Evolutionary conservation across 2,888 invertebrate genomes (phyloP), one percentile per base, ranked within the genome.

Genomic region (Chesias legatella): DNA sequence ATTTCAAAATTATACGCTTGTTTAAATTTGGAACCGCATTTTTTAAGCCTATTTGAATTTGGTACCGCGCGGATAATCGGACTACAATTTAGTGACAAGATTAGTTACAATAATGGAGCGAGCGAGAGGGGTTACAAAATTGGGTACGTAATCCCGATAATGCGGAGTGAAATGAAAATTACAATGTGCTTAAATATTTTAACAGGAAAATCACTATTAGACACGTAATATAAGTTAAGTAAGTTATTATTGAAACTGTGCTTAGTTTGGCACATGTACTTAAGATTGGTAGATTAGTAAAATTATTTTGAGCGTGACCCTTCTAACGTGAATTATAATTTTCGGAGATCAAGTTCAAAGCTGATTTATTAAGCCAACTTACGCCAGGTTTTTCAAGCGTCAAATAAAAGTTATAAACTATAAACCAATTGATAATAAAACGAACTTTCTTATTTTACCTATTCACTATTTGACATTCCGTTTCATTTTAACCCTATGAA

Each of bases 41-140:
- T 43, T 43, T 43, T 44, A 36, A 41, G 47, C 43, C 37, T 50
- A 43, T 81, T 81, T 81, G 80, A 83, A 76, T 78, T 77, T 66
- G 46, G 65, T 48, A 63, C 73, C 76, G 68, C 77, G 60, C 56
- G 48, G 40, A 60, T 82, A 79, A 83, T 83, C 82, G 77, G 73
- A 78, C 77, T 78, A 73, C 68, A 75, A 73, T 78, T 79, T 63
- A 74, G 77, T 77, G 82, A 82, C 79, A 77, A 78, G 81, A 83
- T 83, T 82, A 82, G 76, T 79, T 75, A 78, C 75, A 69, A 78
- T 73, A 77, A 72, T 73, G 64, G 64, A 65, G 57, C 47, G 64
- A 61, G 65, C 22, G 40, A 7, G 48, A 56, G 73, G 73, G 74
- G 67, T 60, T 56, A 64, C 58, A 56, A 67, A 71, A 69, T 73